Base-by-base conservation (phyloP, 1,140 invertebrate genomes). In the Drosophila lini region DNA sequence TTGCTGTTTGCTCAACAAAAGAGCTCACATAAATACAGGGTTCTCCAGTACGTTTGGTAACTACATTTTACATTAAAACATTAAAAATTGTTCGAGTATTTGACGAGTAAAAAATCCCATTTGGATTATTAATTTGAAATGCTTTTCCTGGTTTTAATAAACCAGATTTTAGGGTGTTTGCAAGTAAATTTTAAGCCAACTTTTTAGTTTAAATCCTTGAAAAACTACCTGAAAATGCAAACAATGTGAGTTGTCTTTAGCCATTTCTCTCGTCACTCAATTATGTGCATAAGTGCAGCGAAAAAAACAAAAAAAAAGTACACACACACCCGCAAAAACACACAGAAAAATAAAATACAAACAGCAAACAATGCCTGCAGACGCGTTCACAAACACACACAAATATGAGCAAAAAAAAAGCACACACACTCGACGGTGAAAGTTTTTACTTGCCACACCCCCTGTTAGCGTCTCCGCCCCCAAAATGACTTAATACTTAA, bases 401-500 rank as follows among this genome's bases (percentile, higher is more conserved):
- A 41, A 50, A 53, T 61, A 53, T 53, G 59, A 25, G 16, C 19
- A 19, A 19, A 36, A 38, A 31, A 68, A 52, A 32, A 53, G 53
- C 50, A 41, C 11, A 69, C 34, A 41, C 16, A 69, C 31, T 40
- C 32, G 61, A 10, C 41, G 59, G 44, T 61, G 53, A 69, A 84
- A 76, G 65, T 84, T 83, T 71, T 77, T 22, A 38, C 47, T 32
- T 36, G 42, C 57, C 52, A 62, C 58, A 34, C 53, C 61, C 57
- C 47, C 61, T 53, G 32, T 31, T 56, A 64, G 1, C 16, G 16
- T 19, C 8, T 11, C 25, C 34, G 36, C n/a, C 53, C 44, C 15
- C 53, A 48, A 70, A 88, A 88, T 88, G 83, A 86, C 82, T 86
- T 82, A 88, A 86, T 88, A 59, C 82, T 84, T 84, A 81, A 84